Percentiles rank a stretch among this genome's conserved stretches.
Evolutionary conservation across 2,888 invertebrate genomes (phyloP).

Genomic region (Plutella xylostella): DNA sequence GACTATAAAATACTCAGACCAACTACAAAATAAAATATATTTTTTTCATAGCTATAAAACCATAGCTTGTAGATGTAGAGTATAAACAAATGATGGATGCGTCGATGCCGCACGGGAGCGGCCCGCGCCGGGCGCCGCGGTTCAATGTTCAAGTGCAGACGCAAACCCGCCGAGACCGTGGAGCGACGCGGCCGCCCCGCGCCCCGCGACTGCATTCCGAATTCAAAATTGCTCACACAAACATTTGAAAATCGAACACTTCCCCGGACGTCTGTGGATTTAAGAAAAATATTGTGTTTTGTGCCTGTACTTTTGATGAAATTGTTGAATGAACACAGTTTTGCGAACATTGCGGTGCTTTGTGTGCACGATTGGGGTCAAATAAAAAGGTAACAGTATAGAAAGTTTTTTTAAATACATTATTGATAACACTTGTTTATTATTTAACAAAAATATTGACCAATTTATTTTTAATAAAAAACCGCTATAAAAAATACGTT

Average conservation of each 20-base stretch:
- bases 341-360: conserved; percentile 23
- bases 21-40: too few relatives aligned
- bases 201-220: conserved; percentile 27
- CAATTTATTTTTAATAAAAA: too few relatives aligned
- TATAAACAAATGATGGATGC: too few relatives aligned
- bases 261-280: conserved; percentile 13
- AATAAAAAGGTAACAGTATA: conserved; percentile 2
- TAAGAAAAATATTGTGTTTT: conserved; percentile 19
- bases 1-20: too few relatives aligned
- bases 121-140: conserved; percentile 30
- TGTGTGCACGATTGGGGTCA: conserved; percentile 25
- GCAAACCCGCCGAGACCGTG: conserved; percentile 48
- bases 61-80: too few relatives aligned
- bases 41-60: too few relatives aligned
- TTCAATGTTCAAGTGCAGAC: conserved; percentile 60
- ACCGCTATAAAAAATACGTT: too few relatives aligned
- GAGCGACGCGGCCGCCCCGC: conserved; percentile 38
- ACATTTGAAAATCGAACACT: background rate
- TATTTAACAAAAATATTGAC: background rate
- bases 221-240: conserved; percentile 25
- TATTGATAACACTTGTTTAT: background rate
- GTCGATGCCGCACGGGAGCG: background rate
- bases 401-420: background rate
- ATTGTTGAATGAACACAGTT: background rate
- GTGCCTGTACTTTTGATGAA: background rate